A percentile compares a stretch with the other conserved stretches of the same genome.
phyloP scores from a whole-genome alignment of 2,113 vertebrate genomes.

The Emydocephalus ijimae region DNA sequence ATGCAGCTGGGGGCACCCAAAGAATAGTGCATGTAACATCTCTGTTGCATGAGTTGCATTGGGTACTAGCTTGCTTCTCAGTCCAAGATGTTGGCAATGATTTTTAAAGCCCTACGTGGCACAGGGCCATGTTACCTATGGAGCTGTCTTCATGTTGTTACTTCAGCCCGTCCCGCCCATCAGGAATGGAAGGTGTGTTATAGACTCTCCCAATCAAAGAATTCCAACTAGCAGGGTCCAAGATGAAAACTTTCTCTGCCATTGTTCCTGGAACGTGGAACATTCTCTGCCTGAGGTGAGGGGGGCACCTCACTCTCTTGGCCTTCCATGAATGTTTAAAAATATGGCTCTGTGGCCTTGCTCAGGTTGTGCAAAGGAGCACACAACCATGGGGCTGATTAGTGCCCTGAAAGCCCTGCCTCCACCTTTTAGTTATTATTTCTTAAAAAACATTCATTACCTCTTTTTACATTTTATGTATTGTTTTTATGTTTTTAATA shows the following conservation, averaged over 20 bases:
- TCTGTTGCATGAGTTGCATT: background rate
- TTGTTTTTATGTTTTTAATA: background rate
- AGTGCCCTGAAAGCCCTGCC: background rate
- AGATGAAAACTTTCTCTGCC: background rate
- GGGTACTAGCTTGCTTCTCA: background rate
- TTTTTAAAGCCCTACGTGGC: background rate
- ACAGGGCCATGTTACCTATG: background rate
- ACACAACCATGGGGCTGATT: background rate
- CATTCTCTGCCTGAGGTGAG: background rate
- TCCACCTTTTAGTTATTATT: background rate
- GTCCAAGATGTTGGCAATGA: background rate
- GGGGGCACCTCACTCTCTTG: background rate
- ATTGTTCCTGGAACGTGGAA: background rate
- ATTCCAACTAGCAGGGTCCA: background rate
- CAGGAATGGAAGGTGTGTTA: background rate
- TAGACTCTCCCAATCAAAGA: background rate
- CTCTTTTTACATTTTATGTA: background rate
- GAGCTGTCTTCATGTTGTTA: background rate
- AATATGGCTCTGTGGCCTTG: background rate
- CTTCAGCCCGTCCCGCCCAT: background rate
- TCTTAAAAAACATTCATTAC: background rate
- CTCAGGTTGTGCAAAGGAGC: background rate
- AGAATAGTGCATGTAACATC: background rate
- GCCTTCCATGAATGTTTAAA: background rate
- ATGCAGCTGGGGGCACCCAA: background rate